Conservation (phyloP, 2,797 vertebrate genomes). For the Ciconia nigra region DNA sequence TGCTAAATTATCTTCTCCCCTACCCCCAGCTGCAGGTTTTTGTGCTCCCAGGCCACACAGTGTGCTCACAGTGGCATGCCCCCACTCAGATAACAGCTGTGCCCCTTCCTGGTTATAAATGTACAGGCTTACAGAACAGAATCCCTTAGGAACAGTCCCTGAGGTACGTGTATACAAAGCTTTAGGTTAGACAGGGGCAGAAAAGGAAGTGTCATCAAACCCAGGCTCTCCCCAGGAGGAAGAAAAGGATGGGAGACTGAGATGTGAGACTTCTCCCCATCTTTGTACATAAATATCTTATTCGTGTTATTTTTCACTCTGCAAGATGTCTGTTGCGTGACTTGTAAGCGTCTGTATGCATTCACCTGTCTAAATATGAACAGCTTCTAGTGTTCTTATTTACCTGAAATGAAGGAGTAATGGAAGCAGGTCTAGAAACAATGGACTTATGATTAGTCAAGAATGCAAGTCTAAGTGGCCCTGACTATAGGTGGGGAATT, state of each 20-base stretch:
- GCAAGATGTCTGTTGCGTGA: not conserved
- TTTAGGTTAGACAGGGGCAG: not conserved
- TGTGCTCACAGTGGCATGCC: not conserved
- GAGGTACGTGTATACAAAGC: not conserved
- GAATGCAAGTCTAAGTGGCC: not conserved
- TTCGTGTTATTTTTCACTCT: not conserved
- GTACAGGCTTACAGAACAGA: not conserved
- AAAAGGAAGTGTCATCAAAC: not conserved
- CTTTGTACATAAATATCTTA: not conserved
- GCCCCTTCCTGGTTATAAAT: not conserved
- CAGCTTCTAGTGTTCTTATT: not conserved
- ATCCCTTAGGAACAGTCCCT: not conserved
- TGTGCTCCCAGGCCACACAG: not conserved
- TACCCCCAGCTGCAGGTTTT: not conserved
- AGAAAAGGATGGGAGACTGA: not conserved
- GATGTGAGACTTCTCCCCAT: not conserved
- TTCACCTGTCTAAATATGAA: not conserved
- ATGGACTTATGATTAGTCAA: not conserved
- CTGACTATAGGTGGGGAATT: not conserved
- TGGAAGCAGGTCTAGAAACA: not conserved
- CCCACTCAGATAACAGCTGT: not conserved
- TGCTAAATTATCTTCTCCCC: not conserved
- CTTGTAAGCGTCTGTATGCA: not conserved
- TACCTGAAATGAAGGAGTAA: not conserved
- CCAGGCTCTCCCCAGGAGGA: not conserved